phyloP scores from a whole-genome alignment of 2,113 vertebrate genomes.

The Thamnophis sirtalis region DNA sequence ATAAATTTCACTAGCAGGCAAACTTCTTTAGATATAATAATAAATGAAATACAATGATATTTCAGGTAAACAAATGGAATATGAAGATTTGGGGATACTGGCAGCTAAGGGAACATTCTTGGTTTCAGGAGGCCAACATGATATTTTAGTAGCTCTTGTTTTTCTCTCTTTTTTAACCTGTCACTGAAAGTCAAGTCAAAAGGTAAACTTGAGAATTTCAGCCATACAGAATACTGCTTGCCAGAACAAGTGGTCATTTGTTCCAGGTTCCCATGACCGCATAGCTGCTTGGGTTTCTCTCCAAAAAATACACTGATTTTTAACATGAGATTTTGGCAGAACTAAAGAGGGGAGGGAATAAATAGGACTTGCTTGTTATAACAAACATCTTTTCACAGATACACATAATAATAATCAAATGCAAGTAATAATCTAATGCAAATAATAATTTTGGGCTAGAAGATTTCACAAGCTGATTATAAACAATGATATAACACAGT shows the following conservation, averaged over 20 bases:
- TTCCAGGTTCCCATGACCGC: constrained; percentile 52
- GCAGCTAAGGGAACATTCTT: constrained; percentile 52
- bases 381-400: constrained; percentile 32
- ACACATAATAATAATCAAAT: background rate
- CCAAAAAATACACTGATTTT: constrained; percentile 47
- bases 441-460: background rate
- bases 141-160: constrained; percentile 60
- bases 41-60: constrained; percentile 23
- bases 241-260: constrained; percentile 57
- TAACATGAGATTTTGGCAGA: constrained; percentile 21
- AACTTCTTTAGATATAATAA: constrained; percentile 38
- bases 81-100: constrained; percentile 47
- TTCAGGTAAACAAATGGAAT: constrained; percentile 11
- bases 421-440: background rate
- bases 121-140: constrained; percentile 47
- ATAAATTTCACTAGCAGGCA: constrained; percentile 29
- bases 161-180: constrained; percentile 52
- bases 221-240: constrained; percentile 39
- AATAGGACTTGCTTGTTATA: constrained; percentile 33
- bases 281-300: constrained; percentile 40
- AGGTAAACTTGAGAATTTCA: constrained; percentile 50
- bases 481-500: background rate
- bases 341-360: background rate
- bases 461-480: background rate
- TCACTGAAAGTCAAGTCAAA: constrained; percentile 57